Base-by-base conservation (phyloP, 2,888 invertebrate genomes). In the Ceratothoa steindachneri region DNA sequence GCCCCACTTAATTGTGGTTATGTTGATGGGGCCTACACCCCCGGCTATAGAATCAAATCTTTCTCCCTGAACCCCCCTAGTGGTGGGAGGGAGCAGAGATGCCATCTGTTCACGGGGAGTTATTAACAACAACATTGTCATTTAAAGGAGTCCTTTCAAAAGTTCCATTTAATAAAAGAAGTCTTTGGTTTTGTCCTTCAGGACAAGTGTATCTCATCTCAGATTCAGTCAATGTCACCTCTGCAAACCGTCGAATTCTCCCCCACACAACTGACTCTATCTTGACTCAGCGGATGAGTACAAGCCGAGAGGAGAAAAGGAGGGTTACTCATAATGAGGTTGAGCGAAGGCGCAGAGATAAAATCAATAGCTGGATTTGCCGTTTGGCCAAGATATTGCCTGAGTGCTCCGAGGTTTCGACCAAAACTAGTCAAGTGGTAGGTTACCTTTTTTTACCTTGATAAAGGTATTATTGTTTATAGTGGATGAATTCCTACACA, bases 341-440 rank as follows among this genome's bases (percentile, higher is more conserved):
- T 1, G 97, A 97, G 84, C 88, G 97, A 81, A 87, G 97, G 80
- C 87, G 97, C 65, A 87, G 97, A 81, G 96, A 97, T 83, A 97
- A 97, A 87, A 97, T 97, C 80, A 97, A 97, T 84, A 93, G 91
- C 83, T 97, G 97, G 97, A 97, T 97, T 81, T 90, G 92, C 69
- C 94, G 93, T 84, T 86, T 97, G 74, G 93, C 95, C 1, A 93
- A 94, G 83, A 89, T 97, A 80, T 91, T 97, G 30, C 80, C 80
- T 0, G 78, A 80, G 15, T 75, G 72, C 15, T 71, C 74, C 7
- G 80, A 78, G 60, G 67, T 74, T 19, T 74, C 72, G 51, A 51
- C 74, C 5, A 76, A 74, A 66, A 79, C 55, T 67, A 30, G 72
- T 51, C 74, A 73, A 52, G 74, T 77, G 7, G n/a, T n/a, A n/a